A percentile compares a stretch with the other conserved stretches of the same genome.
Conservation (phyloP, 2,113 vertebrate genomes). For the Aplodontia rufa region DNA sequence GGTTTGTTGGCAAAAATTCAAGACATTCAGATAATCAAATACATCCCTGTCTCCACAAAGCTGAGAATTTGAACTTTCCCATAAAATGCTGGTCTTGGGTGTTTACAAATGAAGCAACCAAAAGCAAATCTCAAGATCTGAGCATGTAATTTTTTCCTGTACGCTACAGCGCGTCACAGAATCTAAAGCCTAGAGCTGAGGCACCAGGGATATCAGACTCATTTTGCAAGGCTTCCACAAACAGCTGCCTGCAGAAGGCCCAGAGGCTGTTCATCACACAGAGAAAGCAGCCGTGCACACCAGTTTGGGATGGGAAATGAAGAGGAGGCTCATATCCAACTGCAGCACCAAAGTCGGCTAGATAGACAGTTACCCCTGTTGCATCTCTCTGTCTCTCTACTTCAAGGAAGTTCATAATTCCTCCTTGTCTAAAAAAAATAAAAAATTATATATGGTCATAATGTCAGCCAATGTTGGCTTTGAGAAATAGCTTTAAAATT, state of each 20-base stretch:
- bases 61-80: neutral
- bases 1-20: neutral
- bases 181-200: neutral
- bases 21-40: neutral
- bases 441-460: neutral
- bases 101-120: neutral
- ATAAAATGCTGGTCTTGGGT: neutral
- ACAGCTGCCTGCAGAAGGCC: neutral
- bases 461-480: constrained; percentile 6
- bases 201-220: neutral
- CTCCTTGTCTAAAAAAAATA: constrained; percentile 4
- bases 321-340: neutral
- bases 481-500: constrained; percentile 26
- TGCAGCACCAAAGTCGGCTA: neutral
- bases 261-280: neutral
- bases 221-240: neutral
- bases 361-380: neutral
- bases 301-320: neutral
- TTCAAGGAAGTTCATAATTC: constrained; percentile 42
- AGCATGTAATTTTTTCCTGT: neutral
- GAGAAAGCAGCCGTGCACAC: neutral
- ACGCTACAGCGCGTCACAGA: rapidly evolving
- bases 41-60: rapidly evolving
- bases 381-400: neutral
- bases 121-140: neutral